A percentile compares a stretch with the other conserved stretches of the same genome.
These are phyloP conservation scores for Gastrophysa polygoni DNA, from an alignment of 2,888 invertebrate species.

Conservation along the genomic window DNA sequence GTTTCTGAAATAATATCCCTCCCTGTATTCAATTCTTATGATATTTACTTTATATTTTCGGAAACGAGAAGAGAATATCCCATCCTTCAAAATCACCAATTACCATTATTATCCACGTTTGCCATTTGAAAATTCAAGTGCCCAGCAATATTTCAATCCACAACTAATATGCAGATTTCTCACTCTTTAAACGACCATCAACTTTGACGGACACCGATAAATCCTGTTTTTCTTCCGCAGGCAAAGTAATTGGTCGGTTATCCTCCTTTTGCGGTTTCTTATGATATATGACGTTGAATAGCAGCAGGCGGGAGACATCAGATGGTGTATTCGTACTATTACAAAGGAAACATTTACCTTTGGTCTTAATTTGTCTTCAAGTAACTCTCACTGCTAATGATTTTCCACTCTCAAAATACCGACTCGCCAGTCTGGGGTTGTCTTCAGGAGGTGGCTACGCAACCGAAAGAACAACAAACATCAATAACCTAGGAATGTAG, in stretches of 20 bases:
- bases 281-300: constrained; percentile 35
- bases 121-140: no score
- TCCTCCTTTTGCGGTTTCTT: constrained; percentile 11
- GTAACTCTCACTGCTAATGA: constrained; percentile 34
- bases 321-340: constrained; percentile 33
- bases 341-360: constrained; percentile 40
- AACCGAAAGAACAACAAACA: background rate
- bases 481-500: background rate
- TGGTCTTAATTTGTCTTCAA: constrained; percentile 47
- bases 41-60: no score
- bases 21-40: no score
- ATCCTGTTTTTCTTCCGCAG: constrained; percentile 15
- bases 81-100: no score
- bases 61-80: no score
- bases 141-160: background rate
- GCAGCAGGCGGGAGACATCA: constrained; percentile 25
- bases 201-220: constrained; percentile 20
- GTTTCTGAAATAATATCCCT: no score
- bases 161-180: background rate
- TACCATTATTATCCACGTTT: no score
- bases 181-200: constrained; percentile 8
- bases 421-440: constrained; percentile 21
- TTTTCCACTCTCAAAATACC: constrained; percentile 35
- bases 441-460: background rate
- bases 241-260: constrained; percentile 19